Evolutionary conservation across 2,797 vertebrate species (phyloP).

Genomic region (Enteromius viviparus): DNA sequence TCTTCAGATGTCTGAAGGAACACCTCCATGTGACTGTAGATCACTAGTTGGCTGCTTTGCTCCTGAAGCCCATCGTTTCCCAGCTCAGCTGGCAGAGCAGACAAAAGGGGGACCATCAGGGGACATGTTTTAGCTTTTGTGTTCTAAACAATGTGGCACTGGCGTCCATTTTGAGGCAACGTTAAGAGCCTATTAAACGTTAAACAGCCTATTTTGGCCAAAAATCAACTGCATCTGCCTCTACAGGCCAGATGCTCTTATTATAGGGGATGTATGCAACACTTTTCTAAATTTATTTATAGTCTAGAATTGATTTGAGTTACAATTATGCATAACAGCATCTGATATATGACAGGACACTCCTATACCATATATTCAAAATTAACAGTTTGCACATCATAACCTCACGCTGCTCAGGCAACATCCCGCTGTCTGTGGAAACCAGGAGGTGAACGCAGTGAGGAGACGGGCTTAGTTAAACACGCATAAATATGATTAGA

Average conservation of each 20-base stretch:
- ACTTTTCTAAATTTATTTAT: neutral
- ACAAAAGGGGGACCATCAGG: conserved; percentile 10
- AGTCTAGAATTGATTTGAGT: neutral
- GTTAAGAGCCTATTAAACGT: neutral
- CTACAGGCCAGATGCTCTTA: neutral
- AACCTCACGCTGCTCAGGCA: neutral
- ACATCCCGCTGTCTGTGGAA: conserved; percentile 21
- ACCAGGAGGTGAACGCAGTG: conserved; percentile 16
- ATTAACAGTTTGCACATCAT: neutral
- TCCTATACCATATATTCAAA: neutral
- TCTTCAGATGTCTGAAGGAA: neutral
- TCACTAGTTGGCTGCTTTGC: neutral
- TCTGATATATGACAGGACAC: neutral
- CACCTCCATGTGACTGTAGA: conserved; percentile 1
- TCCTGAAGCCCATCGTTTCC: conserved; percentile 10
- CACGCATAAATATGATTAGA: conserved; percentile 50
- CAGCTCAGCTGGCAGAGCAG: conserved; percentile 18
- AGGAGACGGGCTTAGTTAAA: conserved; percentile 51
- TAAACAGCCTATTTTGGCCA: neutral
- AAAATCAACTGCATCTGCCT: neutral
- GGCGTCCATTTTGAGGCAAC: conserved; percentile 5
- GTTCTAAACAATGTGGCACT: conserved; percentile 29
- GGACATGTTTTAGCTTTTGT: conserved; percentile 40
- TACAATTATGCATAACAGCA: neutral
- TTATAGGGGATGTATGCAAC: neutral